A percentile compares a stretch with the other conserved stretches of the same genome.
These are phyloP conservation scores for Leptopterna dolabrata DNA, from an alignment of 2,888 invertebrate species.

Conservation along the genomic window DNA sequence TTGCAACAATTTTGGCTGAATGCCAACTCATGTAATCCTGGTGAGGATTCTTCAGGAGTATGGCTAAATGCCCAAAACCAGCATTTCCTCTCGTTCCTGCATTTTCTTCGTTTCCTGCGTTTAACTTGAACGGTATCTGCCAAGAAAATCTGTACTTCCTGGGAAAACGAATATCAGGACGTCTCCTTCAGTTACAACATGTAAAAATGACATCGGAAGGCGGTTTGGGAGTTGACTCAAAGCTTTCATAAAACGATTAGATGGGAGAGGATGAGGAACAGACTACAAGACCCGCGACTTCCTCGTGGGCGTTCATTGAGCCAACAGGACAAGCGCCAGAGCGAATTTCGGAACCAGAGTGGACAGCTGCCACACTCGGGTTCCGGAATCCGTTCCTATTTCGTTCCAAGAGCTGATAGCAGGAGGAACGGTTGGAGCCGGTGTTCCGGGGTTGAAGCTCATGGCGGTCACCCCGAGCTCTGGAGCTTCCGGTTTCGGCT, in stretches of 20 bases:
- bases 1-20: no score
- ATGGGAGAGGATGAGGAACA: not conserved
- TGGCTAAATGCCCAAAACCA: no score
- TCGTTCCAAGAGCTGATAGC: conserved; percentile 58
- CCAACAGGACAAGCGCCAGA: conserved; percentile 28
- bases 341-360: not conserved
- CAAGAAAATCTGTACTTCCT: no score
- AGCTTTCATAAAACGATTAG: not conserved
- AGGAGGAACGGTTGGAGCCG: conserved; percentile 55
- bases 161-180: no score
- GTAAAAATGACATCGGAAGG: no score
- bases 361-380: not conserved
- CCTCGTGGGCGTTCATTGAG: conserved; percentile 19
- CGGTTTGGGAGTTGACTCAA: no score
- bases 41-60: no score
- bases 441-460: conserved; percentile 30
- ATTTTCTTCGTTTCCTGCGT: no score
- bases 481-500: conserved; percentile 35
- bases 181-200: no score
- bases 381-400: conserved; percentile 5
- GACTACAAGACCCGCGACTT: not conserved
- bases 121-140: no score
- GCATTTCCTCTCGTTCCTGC: no score
- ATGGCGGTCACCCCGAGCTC: conserved; percentile 39
- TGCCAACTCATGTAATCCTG: no score